A percentile compares a stretch with the other conserved stretches of the same genome.
Conservation (phyloP, 2,888 invertebrate species). For the Thelaira solivaga region DNA sequence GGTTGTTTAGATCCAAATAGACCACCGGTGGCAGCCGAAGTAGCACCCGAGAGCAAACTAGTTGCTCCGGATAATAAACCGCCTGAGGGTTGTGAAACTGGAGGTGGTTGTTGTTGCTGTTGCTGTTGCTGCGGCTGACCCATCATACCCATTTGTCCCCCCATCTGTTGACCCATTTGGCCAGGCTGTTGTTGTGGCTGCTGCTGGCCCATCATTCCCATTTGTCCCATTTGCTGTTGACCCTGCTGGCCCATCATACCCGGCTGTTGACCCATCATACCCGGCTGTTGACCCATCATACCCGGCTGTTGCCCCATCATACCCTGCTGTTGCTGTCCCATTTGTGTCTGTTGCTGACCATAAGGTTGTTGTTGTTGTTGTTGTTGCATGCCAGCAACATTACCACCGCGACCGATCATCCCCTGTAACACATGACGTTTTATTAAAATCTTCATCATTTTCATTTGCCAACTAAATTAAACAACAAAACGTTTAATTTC, state of each 20-base stretch:
- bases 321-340: constrained; percentile 71
- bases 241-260: constrained; percentile 67
- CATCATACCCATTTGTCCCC: constrained; percentile 64
- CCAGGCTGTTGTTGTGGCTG: constrained; percentile 64
- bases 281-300: constrained; percentile 65
- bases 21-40: constrained; percentile 78
- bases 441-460: constrained; percentile 40
- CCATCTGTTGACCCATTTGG: constrained; percentile 61
- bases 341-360: constrained; percentile 72
- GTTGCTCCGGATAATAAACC: constrained; percentile 77
- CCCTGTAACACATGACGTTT: constrained; percentile 71
- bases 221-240: constrained; percentile 67
- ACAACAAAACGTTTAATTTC: constrained; percentile 26
- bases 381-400: constrained; percentile 74
- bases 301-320: constrained; percentile 67
- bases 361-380: constrained; percentile 73
- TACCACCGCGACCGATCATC: constrained; percentile 78
- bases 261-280: constrained; percentile 67
- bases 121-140: constrained; percentile 66
- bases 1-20: constrained; percentile 77
- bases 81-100: constrained; percentile 74
- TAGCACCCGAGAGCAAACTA: constrained; percentile 77
- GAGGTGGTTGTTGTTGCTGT: constrained; percentile 74
- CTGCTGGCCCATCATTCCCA: constrained; percentile 67
- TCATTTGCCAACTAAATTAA: neutral